These are phyloP conservation scores for Paedocypris sp. DNA, from an alignment of 2,113 vertebrate species.

Conservation along the genomic window DNA sequence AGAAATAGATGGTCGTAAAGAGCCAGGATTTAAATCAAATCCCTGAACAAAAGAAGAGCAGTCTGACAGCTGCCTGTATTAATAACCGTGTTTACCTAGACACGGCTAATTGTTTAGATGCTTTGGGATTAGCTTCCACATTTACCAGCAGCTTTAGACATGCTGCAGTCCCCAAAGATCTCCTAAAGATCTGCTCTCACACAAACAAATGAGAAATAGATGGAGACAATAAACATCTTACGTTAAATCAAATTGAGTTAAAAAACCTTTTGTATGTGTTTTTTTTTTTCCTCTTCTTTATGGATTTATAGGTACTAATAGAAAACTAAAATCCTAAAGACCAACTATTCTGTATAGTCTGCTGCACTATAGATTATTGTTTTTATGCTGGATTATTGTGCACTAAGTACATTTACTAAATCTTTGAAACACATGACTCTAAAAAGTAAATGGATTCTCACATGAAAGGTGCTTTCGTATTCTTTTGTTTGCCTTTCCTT, in stretches of 20 bases:
- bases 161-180: constrained; percentile 3
- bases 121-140: constrained; percentile 18
- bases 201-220: constrained; percentile 6
- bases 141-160: constrained; percentile 8
- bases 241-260: too few relatives aligned
- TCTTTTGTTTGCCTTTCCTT: constrained; percentile 10
- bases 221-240: not conserved
- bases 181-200: constrained; percentile 2
- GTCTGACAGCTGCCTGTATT: constrained; percentile 14
- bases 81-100: constrained; percentile 30
- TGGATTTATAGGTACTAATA: too few relatives aligned
- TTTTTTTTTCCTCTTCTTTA: too few relatives aligned
- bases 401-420: not conserved
- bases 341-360: too few relatives aligned
- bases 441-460: not conserved
- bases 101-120: constrained; percentile 24
- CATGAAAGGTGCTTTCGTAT: constrained; percentile 14
- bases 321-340: too few relatives aligned
- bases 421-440: too few relatives aligned
- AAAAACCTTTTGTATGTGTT: too few relatives aligned
- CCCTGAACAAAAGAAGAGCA: not conserved
- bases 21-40: constrained; percentile 14
- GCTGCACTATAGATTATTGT: too few relatives aligned
- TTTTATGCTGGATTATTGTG: too few relatives aligned
- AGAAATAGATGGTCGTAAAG: constrained; percentile 1